phyloP scores from a whole-genome alignment of 2,113 vertebrate species.

The Albula glossodonta region DNA sequence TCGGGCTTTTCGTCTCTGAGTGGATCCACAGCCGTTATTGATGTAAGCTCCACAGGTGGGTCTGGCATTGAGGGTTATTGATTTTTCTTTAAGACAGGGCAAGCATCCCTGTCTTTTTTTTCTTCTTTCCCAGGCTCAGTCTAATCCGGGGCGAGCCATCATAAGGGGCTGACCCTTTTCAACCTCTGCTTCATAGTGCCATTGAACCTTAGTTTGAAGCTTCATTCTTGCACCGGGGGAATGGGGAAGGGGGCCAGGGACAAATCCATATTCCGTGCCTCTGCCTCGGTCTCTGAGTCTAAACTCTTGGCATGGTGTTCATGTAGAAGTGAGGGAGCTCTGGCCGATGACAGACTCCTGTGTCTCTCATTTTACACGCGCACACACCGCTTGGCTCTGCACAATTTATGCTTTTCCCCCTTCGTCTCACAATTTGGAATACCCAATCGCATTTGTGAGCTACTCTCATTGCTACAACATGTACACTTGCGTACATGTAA shows the following conservation, averaged over 20 bases:
- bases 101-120: not conserved
- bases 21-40: slow-evolving; percentile 75
- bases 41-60: slow-evolving; percentile 69
- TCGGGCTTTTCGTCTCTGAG: slow-evolving; percentile 67
- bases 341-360: no score
- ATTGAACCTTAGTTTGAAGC: slow-evolving; percentile 47
- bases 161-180: slow-evolving; percentile 43
- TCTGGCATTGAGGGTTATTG: slow-evolving; percentile 68
- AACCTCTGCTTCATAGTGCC: slow-evolving; percentile 46
- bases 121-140: slow-evolving; percentile 51
- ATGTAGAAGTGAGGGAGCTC: not conserved
- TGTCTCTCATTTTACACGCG: not conserved
- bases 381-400: not conserved
- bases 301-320: no score
- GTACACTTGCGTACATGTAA: no score
- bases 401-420: no score
- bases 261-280: no score
- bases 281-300: no score
- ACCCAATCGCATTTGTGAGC: no score
- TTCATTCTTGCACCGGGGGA: not conserved
- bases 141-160: slow-evolving; percentile 57
- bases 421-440: no score
- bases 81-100: slow-evolving; percentile 56
- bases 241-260: no score
- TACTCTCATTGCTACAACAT: no score